Evolutionary conservation across 2,888 invertebrate species (phyloP), one percentile per base, ranked within the genome.

Genomic region (Metallyticus violacea): DNA sequence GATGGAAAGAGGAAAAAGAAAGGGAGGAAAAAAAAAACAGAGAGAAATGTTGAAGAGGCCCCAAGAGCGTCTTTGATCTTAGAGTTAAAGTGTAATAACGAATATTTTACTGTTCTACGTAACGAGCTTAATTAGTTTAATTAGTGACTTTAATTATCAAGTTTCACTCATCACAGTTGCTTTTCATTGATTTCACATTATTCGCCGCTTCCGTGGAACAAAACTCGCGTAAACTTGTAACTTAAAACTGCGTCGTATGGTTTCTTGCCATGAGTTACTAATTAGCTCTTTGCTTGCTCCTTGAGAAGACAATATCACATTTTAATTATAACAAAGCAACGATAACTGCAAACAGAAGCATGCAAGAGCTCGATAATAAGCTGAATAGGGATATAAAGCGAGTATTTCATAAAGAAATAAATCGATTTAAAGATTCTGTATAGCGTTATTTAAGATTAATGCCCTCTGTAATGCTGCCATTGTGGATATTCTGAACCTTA

Each of bases 71-170:
- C 83, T 83, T 83, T 83, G 77, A 77, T 77, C 28, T 77, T 7
- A 28, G 83, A 83, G 83, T 83, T 83, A 77, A 83, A 83, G 77
- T 76, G 77, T 83, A 83, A 83, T 83, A 83, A 83, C 77, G 83
- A 83, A 83, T 83, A 27, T 83, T 62, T 83, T 76, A 83, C 83
- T 83, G 76, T 76, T 83, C 25, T 77, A 77, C 27, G 26, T 82
- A 83, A 83, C 83, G 77, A 77, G 83, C 83, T 83, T 83, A 83
- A 83, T 83, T 83, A 77, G 28, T 77, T 76, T 83, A 83, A 83
- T 83, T 83, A 83, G 77, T 77, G 83, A 77, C 77, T 83, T 83
- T 83, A 83, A 83, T 83, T 83, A 83, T 28, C 27, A 77, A 77
- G 77, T 77, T 83, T 77, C 25, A 77, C 77, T 83, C 83, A 83